Evolutionary conservation across 2,797 vertebrate species (phyloP), one percentile per base, ranked within the genome.

Genomic region (Myotis vivesi): DNA sequence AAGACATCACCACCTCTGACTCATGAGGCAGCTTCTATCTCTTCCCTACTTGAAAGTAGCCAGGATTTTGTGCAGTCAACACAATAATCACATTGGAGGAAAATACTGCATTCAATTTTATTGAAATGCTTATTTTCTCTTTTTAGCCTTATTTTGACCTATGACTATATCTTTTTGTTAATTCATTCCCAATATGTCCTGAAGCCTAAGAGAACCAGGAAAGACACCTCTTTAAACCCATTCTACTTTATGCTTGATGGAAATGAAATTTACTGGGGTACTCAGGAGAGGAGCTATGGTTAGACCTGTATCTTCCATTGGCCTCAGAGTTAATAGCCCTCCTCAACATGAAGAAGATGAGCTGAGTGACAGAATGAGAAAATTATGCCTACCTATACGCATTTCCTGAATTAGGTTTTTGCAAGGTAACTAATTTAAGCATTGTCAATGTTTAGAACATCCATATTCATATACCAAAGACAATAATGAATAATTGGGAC

Each of bases 271-370:
- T 82, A 73, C 41, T 41, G 69, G 55, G 41, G 68, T 92, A 57
- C 46, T 12, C 72, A 77, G 59, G 53, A 91, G 66, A 95, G 53
- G 75, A 57, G 17, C 23, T 68, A 5, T 41, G 82, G 71, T 71
- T 71, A 92, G 75, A 76, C 69, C 62, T 72, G 68, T 44, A 22
- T 30, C 77, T 94, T 75, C 36, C 64, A n/a, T 82, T 62, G 82
- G 44, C 71, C 49, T 97, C 38, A 64, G 17, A 59, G 23, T 87
- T 92, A 79, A 95, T 72, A 72, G 68, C 55, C 33, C 16, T 91
- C 33, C 30, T 71, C 20, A 72, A 44, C 22, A n/a, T 68, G 16
- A 73, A 84, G 53, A 51, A 66, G 62, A 9, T 17, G 51, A 92
- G 5, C 68, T 55, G 23, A 69, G 23, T 12, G 25, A 19, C 55